Conservation (phyloP, 2,113 vertebrate species). For the Geococcyx californianus region DNA sequence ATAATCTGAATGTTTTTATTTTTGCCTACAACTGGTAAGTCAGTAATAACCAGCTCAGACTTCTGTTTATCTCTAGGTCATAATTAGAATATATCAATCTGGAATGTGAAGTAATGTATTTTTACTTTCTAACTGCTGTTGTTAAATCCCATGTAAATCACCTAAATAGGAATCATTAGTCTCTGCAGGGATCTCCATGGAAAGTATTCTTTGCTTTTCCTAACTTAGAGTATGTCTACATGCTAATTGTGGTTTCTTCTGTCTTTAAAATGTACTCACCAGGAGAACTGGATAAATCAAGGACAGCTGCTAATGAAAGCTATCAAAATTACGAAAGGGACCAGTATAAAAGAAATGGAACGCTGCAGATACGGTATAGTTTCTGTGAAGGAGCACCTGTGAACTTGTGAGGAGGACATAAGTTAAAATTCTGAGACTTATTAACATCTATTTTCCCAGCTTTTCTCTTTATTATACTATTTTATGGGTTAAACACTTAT, state of each 20-base stretch:
- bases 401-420: neutral
- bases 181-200: neutral
- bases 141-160: neutral
- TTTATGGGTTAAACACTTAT: neutral
- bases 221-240: neutral
- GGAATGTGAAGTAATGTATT: neutral
- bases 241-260: neutral
- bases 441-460: neutral
- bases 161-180: neutral
- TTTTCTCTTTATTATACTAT: neutral
- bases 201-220: neutral
- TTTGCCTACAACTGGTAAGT: neutral
- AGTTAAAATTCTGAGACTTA: neutral
- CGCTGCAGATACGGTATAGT: neutral
- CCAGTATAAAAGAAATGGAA: neutral
- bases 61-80: neutral
- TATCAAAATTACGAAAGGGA: neutral
- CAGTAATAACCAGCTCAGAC: neutral
- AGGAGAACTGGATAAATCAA: neutral
- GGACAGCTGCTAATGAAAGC: neutral
- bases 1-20: neutral
- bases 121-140: neutral
- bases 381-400: neutral
- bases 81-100: neutral
- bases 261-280: neutral